These are phyloP conservation scores for Orthosia gothica DNA, from an alignment of 2,888 invertebrate species.

Conservation along the genomic window DNA sequence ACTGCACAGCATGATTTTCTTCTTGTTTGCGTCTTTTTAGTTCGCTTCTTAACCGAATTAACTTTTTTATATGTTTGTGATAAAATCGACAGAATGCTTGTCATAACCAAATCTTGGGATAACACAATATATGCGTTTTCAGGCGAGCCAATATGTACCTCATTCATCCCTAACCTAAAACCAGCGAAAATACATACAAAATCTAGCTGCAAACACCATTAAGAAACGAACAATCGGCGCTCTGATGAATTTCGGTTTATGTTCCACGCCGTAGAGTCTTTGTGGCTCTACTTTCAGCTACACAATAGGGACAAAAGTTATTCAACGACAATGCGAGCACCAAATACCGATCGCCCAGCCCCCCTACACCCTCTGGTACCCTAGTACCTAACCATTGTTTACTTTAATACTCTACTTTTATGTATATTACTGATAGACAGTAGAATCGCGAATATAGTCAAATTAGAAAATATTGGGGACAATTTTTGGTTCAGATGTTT, in stretches of 20 bases:
- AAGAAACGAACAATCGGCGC: conserved; percentile 89
- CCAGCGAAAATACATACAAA: conserved; percentile 69
- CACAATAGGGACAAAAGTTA: conserved; percentile 92
- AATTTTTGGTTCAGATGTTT: conserved; percentile 35
- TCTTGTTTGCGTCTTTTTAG: too few relatives aligned
- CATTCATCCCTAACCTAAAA: conserved; percentile 54
- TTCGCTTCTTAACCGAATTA: too few relatives aligned
- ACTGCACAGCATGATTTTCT: too few relatives aligned
- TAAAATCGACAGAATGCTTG: neutral
- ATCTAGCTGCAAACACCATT: conserved; percentile 84
- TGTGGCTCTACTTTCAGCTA: conserved; percentile 90
- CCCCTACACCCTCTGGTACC: conserved; percentile 75
- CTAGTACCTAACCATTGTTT: conserved; percentile 88
- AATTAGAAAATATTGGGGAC: conserved; percentile 35
- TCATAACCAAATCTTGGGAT: neutral
- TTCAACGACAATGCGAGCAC: conserved; percentile 91
- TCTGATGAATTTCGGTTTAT: conserved; percentile 91
- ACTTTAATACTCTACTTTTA: conserved; percentile 90
- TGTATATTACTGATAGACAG: conserved; percentile 86
- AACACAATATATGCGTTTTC: neutral
- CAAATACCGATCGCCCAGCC: conserved; percentile 91
- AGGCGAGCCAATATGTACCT: neutral
- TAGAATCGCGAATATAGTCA: conserved; percentile 81
- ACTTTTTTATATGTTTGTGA: neutral
- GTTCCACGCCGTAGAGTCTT: conserved; percentile 89